phyloP scores from a whole-genome alignment of 2,888 invertebrate species.

The Blastobasis adustella region DNA sequence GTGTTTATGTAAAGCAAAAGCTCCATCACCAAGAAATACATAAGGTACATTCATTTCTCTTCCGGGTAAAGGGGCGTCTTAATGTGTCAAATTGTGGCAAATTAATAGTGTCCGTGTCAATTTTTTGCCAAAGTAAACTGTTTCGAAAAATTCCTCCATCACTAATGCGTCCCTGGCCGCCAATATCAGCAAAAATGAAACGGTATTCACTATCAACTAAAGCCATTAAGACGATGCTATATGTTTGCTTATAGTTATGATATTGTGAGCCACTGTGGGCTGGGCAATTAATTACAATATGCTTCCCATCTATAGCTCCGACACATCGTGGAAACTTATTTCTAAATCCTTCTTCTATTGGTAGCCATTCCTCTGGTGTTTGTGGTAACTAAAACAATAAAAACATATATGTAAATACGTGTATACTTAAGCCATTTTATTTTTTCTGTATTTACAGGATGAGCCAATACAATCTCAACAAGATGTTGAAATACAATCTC shows the following conservation, averaged over 20 bases:
- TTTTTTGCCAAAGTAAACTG: neutral
- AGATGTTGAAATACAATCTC: neutral
- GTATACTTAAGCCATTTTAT: neutral
- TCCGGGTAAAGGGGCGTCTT: neutral
- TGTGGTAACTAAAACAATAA: too few species aligned
- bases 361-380: too few species aligned
- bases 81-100: too few species aligned
- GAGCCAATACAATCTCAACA: neutral
- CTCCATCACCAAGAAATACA: slow-evolving; percentile 2
- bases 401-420: neutral
- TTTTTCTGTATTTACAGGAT: too few species aligned
- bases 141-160: slow-evolving; percentile 7
- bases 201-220: slow-evolving; percentile 8
- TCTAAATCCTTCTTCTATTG: neutral
- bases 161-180: slow-evolving; percentile 3
- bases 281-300: slow-evolving; percentile 8
- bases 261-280: slow-evolving; percentile 9
- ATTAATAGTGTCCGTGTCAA: neutral
- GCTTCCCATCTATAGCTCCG: slow-evolving; percentile 10
- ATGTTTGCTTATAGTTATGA: slow-evolving; percentile 7
- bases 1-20: slow-evolving; percentile 1
- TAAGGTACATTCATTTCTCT: neutral
- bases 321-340: slow-evolving; percentile 10
- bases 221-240: slow-evolving; percentile 10
- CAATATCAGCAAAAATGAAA: slow-evolving; percentile 6